Conservation (phyloP, 2,797 vertebrate genomes). For the Odontamblyopus rebecca region DNA sequence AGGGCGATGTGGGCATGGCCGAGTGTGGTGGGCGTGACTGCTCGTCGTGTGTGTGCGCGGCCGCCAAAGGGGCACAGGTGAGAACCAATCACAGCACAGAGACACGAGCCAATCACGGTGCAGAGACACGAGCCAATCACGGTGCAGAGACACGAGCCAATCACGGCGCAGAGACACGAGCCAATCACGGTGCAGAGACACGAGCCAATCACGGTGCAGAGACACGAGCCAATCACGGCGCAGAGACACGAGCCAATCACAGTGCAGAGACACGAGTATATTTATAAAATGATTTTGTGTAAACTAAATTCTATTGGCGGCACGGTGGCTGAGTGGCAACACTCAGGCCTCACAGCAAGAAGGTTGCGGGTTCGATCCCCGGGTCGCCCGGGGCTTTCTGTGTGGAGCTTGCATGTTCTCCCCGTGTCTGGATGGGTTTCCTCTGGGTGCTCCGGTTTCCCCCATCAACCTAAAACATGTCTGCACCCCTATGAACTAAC, state of each 20-base stretch:
- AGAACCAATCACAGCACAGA: background rate
- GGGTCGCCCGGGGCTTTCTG: no score
- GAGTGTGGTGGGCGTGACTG: background rate
- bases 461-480: no score
- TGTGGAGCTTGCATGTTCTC: no score
- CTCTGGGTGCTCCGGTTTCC: no score
- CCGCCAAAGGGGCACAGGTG: background rate
- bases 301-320: no score
- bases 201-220: background rate
- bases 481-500: no score
- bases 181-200: background rate
- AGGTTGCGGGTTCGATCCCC: no score
- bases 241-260: background rate
- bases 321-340: no score
- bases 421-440: no score
- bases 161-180: background rate
- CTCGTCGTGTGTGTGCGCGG: background rate
- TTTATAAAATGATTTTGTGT: no score
- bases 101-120: background rate
- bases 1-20: background rate
- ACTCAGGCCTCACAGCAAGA: no score
- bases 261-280: background rate
- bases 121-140: background rate
- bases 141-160: background rate
- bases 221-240: no score